These are phyloP conservation scores for Exephanes ischioxanthus DNA, from an alignment of 2,888 invertebrate species.

Conservation along the genomic window DNA sequence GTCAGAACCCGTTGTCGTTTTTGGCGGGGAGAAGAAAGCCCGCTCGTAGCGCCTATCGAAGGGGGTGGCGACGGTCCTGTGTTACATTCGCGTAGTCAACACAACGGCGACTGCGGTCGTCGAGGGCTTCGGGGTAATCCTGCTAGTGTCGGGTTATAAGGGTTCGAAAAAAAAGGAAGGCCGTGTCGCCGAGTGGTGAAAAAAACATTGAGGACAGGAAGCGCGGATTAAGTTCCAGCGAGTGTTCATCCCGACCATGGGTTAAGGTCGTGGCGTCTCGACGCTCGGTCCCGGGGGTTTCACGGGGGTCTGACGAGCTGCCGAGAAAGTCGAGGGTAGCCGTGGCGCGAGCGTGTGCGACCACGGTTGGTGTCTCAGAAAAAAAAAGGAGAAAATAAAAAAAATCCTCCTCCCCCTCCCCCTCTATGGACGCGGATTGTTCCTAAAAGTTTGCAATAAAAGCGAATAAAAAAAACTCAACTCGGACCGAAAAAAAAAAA, in stretches of 20 bases:
- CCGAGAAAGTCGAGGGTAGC: constrained; percentile 61
- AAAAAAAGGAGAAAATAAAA: background rate
- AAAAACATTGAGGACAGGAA: constrained; percentile 20
- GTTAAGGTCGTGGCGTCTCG: constrained; percentile 33
- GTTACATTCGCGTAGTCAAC: constrained; percentile 77
- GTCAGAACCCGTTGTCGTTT: background rate
- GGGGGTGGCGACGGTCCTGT: constrained; percentile 63
- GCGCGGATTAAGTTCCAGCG: background rate
- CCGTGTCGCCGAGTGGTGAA: constrained; percentile 9
- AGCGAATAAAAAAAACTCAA: background rate
- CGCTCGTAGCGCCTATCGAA: constrained; percentile 15
- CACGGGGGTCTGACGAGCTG: constrained; percentile 50
- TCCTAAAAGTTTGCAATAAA: background rate
- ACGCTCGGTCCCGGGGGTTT: constrained; percentile 35
- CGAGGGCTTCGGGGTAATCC: constrained; percentile 59
- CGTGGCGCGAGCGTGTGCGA: constrained; percentile 34
- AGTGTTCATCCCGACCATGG: constrained; percentile 40
- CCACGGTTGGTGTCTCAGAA: constrained; percentile 2
- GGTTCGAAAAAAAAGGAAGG: constrained; percentile 29
- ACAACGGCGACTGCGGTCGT: constrained; percentile 73
- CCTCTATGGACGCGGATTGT: background rate
- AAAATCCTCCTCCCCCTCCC: background rate
- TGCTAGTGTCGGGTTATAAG: constrained; percentile 38
- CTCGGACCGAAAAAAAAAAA: background rate
- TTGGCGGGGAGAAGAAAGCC: constrained; percentile 41